Evolutionary conservation across 2,113 vertebrate genomes (phyloP).

Genomic region (Notothenia coriiceps): DNA sequence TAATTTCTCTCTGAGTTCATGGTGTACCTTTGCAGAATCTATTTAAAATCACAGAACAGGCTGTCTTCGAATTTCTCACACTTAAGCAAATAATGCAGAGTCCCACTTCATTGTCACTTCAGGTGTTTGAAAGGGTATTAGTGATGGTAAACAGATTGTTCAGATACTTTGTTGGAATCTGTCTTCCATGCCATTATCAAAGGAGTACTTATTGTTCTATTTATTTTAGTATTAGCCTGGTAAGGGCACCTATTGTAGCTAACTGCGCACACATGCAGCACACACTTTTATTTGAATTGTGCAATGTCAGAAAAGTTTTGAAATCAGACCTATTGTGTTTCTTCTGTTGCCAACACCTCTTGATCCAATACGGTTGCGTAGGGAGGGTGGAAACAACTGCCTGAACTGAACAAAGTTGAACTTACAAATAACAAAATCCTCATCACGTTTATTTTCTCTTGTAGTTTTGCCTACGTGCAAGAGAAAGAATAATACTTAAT

Average conservation of each 20-base stretch:
- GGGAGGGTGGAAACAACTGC: background rate
- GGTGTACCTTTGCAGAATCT: slow-evolving; percentile 1
- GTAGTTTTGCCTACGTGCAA: background rate
- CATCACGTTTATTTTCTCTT: background rate
- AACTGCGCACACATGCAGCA: background rate
- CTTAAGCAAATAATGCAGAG: background rate
- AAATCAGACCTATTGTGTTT: background rate
- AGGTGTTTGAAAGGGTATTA: slow-evolving; percentile 37
- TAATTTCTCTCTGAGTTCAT: background rate
- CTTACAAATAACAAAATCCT: background rate
- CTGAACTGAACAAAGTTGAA: background rate
- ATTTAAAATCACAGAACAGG: background rate
- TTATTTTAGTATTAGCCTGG: background rate
- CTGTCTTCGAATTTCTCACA: background rate
- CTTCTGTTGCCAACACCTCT: background rate
- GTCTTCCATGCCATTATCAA: slow-evolving; percentile 6
- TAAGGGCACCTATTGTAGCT: background rate
- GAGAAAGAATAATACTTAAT: background rate
- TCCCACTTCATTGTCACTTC: slow-evolving; percentile 17
- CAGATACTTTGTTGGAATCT: slow-evolving; percentile 15
- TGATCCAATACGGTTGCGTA: slow-evolving; percentile 2
- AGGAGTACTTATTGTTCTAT: slow-evolving; percentile 1
- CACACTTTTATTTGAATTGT: background rate
- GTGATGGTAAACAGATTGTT: slow-evolving; percentile 11
- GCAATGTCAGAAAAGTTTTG: slow-evolving; percentile 14